A percentile compares a stretch with the other conserved stretches of the same genome.
Conservation (phyloP, 2,888 invertebrate species). For the Drosophila glabriapex region DNA sequence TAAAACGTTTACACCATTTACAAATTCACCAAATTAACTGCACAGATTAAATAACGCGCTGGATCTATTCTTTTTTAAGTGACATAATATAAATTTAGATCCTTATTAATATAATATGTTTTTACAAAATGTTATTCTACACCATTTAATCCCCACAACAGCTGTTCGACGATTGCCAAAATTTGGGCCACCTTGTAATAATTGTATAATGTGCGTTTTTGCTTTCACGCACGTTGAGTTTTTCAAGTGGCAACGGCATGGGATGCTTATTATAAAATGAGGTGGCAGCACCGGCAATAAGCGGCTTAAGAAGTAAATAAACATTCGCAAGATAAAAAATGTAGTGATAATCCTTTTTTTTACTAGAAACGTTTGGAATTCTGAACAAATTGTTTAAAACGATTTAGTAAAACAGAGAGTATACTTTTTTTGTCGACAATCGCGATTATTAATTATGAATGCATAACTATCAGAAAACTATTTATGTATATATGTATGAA, state of each 20-base stretch:
- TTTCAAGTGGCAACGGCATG: neutral
- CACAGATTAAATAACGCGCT: neutral
- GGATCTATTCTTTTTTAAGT: neutral
- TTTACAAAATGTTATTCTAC: neutral
- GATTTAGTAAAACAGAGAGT: too few species aligned
- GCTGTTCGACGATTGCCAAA: neutral
- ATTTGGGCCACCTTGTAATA: neutral
- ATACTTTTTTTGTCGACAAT: too few species aligned
- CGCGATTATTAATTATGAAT: too few species aligned
- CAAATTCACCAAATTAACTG: conserved; percentile 72
- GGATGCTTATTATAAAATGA: neutral
- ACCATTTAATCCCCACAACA: neutral
- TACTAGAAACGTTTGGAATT: too few species aligned
- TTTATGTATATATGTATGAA: too few species aligned
- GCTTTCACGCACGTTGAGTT: neutral
- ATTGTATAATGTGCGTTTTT: neutral
- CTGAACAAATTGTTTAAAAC: too few species aligned
- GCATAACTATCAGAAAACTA: too few species aligned
- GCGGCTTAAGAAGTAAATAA: neutral
- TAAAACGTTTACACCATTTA: neutral
- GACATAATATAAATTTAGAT: neutral
- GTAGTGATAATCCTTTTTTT: too few species aligned
- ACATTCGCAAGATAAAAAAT: too few species aligned
- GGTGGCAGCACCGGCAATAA: neutral
- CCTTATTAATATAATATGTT: too few species aligned